Evolutionary conservation across 1,140 invertebrate genomes (phyloP), one percentile per base, ranked within the genome.

Genomic region (Rhagoletis pomonella): DNA sequence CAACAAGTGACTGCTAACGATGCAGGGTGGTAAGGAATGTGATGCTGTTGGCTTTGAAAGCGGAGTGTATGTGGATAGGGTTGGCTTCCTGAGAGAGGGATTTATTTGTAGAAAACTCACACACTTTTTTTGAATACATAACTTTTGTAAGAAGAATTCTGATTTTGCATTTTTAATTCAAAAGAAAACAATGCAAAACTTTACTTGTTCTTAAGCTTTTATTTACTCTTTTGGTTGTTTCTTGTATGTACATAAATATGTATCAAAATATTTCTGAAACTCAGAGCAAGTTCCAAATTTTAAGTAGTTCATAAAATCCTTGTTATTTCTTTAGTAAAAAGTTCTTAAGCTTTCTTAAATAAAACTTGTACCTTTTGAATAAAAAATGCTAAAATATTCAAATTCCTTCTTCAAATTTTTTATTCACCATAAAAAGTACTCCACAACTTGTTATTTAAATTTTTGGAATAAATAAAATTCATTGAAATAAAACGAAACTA

Each of bases 1-100:
- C 73, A 81, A 81, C 73, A 81, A 81, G 73, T 81, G 73, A 14
- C 50, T 55, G n/a, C 50, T 81, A 81, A 81, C 67, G 42, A 73
- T 55, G 50, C 50, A n/a, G 50, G 50, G 50, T 55, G 67, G 42
- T 73, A 42, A 2, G 5, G 5, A 39, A 4, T 12, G n/a, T 39
- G 7, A 2, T 67, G 64, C 2, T 55, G 64, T 4, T 39, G 64
- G 60, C 12, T 55, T 1, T 62, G n/a, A n/a, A n/a, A n/a, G n/a
- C n/a, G 64, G 29, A 29, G 6, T n/a, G n/a, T n/a, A n/a, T n/a
- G 12, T 62, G 12, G 60, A 62, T n/a, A n/a, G n/a, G n/a, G n/a
- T n/a, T n/a, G n/a, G n/a, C n/a, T n/a, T n/a, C n/a, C n/a, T 62
- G 60, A 55, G 1, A 55, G 50, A 55, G 50, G 9, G 1, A 55